Evolutionary conservation across 2,113 vertebrate genomes (phyloP).

Genomic region (Girardinichthys multiradiatus): DNA sequence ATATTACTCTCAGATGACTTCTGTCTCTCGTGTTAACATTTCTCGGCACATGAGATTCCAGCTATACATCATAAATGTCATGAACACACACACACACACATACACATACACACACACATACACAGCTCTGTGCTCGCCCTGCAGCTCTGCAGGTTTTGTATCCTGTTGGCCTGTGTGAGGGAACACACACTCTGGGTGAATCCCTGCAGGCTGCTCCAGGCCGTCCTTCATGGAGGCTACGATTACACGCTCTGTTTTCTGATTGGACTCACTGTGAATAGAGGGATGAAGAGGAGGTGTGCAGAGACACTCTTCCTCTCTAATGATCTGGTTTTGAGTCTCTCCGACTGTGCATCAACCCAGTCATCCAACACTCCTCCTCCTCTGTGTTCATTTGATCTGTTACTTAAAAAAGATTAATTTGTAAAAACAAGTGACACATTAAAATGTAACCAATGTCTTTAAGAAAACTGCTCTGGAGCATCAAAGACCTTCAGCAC

Average conservation of each 20-base stretch:
- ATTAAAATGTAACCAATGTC: neutral
- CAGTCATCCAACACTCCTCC: neutral
- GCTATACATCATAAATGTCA: slow-evolving; percentile 16
- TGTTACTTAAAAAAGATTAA: slow-evolving; percentile 2
- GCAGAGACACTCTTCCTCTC: neutral
- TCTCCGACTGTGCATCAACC: neutral
- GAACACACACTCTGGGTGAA: neutral
- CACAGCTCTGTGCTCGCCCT: neutral
- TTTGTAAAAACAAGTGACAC: neutral
- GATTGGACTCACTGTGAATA: slow-evolving; percentile 15
- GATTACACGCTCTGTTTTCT: slow-evolving; percentile 58
- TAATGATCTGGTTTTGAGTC: slow-evolving; percentile 13
- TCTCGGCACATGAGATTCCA: neutral
- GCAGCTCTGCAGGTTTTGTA: neutral
- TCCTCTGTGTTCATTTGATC: neutral
- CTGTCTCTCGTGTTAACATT: slow-evolving; percentile 1
- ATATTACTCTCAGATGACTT: no score
- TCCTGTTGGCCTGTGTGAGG: neutral
- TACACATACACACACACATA: slow-evolving; percentile 3
- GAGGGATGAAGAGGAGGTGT: slow-evolving; percentile 24
- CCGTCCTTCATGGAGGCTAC: slow-evolving; percentile 59
- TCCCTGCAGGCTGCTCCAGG: slow-evolving; percentile 9
- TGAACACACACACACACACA: slow-evolving; percentile 6
- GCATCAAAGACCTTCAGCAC: no score
- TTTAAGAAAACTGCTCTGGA: no score